These are phyloP conservation scores for Halcyon leucocephala DNA, from an alignment of 2,797 vertebrate species.

Conservation along the genomic window DNA sequence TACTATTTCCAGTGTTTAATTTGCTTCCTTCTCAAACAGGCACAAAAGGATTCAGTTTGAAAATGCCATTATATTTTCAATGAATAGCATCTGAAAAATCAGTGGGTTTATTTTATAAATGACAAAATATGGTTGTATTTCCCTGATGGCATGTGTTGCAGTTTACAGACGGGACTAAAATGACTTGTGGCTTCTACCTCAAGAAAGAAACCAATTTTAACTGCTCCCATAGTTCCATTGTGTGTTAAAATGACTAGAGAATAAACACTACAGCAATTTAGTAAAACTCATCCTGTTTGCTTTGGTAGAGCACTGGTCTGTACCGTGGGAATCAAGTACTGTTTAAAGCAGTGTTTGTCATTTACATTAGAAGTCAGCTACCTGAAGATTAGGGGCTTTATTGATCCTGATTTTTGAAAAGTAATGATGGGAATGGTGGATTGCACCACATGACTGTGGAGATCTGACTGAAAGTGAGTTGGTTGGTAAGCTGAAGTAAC, in stretches of 20 bases:
- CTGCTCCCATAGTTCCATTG: not conserved
- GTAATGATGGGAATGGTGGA: not conserved
- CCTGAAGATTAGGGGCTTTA: not conserved
- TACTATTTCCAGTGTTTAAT: not conserved
- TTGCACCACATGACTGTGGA: not conserved
- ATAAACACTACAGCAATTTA: not conserved
- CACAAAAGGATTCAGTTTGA: not conserved
- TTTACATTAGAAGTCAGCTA: not conserved
- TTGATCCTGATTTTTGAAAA: conserved; percentile 1
- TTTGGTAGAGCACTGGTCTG: not conserved
- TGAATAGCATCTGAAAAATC: not conserved
- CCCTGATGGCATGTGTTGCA: not conserved
- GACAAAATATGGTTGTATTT: not conserved
- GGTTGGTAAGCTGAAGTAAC: not conserved
- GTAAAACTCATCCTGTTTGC: not conserved
- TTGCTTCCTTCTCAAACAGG: not conserved
- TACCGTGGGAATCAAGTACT: not conserved
- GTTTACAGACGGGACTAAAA: conserved; percentile 2
- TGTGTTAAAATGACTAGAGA: not conserved
- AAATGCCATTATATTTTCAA: not conserved
- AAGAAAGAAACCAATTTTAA: conserved; percentile 32
- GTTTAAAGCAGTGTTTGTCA: not conserved
- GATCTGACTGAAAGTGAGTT: conserved; percentile 30
- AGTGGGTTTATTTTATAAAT: not conserved
- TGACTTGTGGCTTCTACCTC: conserved; percentile 47